phyloP scores from a whole-genome alignment of 1,140 invertebrate species.

The Halesus radiatus region DNA sequence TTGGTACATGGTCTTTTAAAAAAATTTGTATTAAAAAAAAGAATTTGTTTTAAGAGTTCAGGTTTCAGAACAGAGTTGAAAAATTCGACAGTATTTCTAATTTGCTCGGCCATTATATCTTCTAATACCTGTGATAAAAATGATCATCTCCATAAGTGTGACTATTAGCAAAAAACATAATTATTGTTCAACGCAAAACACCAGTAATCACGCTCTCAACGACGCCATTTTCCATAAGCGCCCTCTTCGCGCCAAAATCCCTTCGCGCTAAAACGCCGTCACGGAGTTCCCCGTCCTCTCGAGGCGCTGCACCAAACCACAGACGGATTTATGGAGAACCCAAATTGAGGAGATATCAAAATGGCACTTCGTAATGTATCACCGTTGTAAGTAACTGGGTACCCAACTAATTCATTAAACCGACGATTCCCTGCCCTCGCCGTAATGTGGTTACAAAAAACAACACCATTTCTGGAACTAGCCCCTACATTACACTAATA shows the following conservation, averaged over 20 bases:
- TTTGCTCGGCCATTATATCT: background rate
- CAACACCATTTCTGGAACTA: too few relatives aligned
- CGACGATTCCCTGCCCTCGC: too few relatives aligned
- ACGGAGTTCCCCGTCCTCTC: background rate
- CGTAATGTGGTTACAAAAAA: too few relatives aligned
- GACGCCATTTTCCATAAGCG: constrained; percentile 1
- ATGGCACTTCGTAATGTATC: constrained; percentile 50
- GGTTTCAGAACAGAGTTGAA: too few relatives aligned
- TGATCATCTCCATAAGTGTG: too few relatives aligned
- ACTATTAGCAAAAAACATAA: background rate
- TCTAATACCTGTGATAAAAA: background rate
- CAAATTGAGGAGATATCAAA: constrained; percentile 52
- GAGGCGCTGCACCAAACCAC: constrained; percentile 37
- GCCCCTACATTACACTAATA: too few relatives aligned
- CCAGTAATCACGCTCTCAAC: background rate
- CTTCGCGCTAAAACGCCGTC: background rate
- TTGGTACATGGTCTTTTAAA: too few relatives aligned
- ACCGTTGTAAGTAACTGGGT: constrained; percentile 12
- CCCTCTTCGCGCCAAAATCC: background rate
- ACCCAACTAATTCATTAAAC: background rate
- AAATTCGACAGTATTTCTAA: too few relatives aligned
- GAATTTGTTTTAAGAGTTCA: too few relatives aligned
- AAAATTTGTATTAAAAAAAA: too few relatives aligned
- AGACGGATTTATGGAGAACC: constrained; percentile 50
- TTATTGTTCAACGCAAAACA: background rate